Evolutionary conservation across 2,797 vertebrate species (phyloP), one percentile per base, ranked within the genome.

Genomic region (Chiloscyllium punctatum): DNA sequence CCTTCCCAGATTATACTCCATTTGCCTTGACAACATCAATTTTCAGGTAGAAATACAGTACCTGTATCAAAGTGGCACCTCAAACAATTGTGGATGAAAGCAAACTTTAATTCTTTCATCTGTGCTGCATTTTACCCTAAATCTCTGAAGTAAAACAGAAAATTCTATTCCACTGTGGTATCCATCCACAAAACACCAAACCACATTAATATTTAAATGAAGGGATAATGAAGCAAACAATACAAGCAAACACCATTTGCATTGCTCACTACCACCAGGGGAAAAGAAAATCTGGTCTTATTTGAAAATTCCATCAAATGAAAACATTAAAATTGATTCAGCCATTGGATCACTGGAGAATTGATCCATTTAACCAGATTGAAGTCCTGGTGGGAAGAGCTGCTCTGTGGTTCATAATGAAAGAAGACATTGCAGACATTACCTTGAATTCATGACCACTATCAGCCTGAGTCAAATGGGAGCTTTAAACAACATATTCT

Each of bases 131-230:
- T 33, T 48, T 57, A 53, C 0, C 27, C 7, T 33, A n/a, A 48
- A 57, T 95, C 48, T 74, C 71, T 33, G 7, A 53, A 77, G 71
- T 57, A 95, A 74, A 90, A 42, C n/a, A 16, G 71, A 51, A 48
- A 74, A 51, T 74, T 95, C 48, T 77, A 30, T 95, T 33, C 30
- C 71, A 74, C 48, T 33, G 94, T 16, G 48, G 27, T n/a, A 53
- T 30, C 27, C 69, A 77, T 95, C 71, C 94, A 95, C 51, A 33
- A 48, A 53, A 48, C 16, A 57, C 48, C 33, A 9, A 15, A 77
- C 27, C 48, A 95, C 71, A 95, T 95, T 95, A 95, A 95, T 95
- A 95, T 72, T 77, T 77, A 77, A 95, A 95, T 94, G 94, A 74
- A 94, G 30, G 30, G 71, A 95, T 95, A 95, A 77, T 95, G 94